Evolutionary conservation across 2,797 vertebrate genomes (phyloP).

Genomic region (Leuciscus waleckii): DNA sequence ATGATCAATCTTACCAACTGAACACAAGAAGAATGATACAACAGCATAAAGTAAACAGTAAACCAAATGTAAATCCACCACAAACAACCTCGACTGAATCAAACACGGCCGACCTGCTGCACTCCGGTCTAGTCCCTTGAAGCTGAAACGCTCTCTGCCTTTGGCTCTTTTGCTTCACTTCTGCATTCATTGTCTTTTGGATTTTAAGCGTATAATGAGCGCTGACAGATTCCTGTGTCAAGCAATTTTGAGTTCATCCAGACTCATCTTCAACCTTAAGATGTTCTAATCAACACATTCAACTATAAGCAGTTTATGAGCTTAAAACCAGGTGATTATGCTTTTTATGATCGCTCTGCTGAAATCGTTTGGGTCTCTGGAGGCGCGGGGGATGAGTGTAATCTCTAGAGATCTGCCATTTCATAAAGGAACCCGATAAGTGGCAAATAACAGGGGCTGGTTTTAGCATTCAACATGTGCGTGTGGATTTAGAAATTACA

Average conservation of each 20-base stretch:
- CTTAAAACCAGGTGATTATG: conserved; percentile 86
- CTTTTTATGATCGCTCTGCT: conserved; percentile 74
- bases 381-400: conserved; percentile 60
- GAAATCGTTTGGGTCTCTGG: conserved; percentile 72
- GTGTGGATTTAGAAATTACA: conserved; percentile 26
- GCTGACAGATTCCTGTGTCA: conserved; percentile 82
- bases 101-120: conserved; percentile 29
- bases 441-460: conserved; percentile 18
- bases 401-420: conserved; percentile 54
- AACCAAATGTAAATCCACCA: conserved; percentile 2
- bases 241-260: conserved; percentile 86
- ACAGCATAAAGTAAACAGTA: background rate
- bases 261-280: conserved; percentile 86
- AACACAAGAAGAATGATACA: background rate
- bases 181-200: conserved; percentile 66
- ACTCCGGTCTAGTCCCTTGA: conserved; percentile 32
- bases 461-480: conserved; percentile 4
- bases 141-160: conserved; percentile 38
- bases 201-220: conserved; percentile 74
- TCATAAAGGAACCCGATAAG: conserved; percentile 36
- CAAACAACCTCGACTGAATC: conserved; percentile 25
- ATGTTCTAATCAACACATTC: conserved; percentile 88
- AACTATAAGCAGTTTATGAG: conserved; percentile 88
- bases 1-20: conserved; percentile 16
- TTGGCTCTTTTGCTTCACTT: conserved; percentile 42